A percentile compares a stretch with the other conserved stretches of the same genome.
phyloP scores from a whole-genome alignment of 2,888 invertebrate species.

The Myopa testacea region DNA sequence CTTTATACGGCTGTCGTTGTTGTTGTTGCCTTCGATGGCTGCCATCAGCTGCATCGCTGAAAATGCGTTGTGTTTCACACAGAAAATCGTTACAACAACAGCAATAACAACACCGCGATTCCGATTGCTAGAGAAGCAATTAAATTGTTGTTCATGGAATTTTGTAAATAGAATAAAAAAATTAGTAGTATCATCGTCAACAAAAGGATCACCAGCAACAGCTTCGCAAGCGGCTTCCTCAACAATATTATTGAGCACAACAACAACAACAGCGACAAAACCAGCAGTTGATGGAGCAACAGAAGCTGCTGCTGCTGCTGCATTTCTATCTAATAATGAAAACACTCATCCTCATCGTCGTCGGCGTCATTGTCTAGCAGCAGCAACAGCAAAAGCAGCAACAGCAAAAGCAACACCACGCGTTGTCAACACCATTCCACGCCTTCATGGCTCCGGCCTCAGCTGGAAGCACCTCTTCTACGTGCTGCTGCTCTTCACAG shows the following conservation, averaged over 20 bases:
- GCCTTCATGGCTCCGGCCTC: not conserved
- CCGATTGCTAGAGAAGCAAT: not conserved
- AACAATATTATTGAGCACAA: slow-evolving; percentile 24
- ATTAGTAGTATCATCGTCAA: slow-evolving; percentile 57
- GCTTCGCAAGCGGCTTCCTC: not conserved
- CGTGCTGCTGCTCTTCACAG: slow-evolving; percentile 50
- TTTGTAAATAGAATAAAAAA: slow-evolving; percentile 57
- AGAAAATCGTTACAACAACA: not conserved
- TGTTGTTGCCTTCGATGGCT: not conserved
- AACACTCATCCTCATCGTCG: slow-evolving; percentile 17
- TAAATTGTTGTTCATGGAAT: not conserved
- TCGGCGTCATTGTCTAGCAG: not conserved
- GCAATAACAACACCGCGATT: not conserved
- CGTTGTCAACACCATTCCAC: slow-evolving; percentile 37
- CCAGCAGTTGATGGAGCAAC: not conserved
- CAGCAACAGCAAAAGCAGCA: slow-evolving; percentile 18
- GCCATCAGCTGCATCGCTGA: not conserved
- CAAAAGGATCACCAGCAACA: not conserved
- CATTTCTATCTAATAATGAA: slow-evolving; percentile 22
- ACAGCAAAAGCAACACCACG: slow-evolving; percentile 31
- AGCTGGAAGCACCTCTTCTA: slow-evolving; percentile 46
- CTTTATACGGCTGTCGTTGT: not conserved
- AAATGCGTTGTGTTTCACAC: not conserved
- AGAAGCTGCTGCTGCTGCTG: not conserved
- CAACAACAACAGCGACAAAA: slow-evolving; percentile 29